Evolutionary conservation across 2,888 invertebrate genomes (phyloP).

Genomic region (Carterocephalus palaemon): DNA sequence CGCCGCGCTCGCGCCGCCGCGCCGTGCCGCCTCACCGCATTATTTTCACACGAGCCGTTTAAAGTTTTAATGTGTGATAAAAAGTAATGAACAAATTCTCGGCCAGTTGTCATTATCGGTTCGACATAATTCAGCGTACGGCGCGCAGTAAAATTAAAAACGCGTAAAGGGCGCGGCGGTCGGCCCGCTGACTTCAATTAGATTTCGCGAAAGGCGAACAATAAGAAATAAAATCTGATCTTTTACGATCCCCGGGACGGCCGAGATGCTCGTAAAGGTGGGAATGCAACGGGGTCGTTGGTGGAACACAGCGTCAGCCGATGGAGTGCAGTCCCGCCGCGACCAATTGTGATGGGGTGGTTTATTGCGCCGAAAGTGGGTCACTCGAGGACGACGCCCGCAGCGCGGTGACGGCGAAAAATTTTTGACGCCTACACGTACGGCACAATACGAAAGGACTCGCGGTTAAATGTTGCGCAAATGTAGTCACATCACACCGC

Average conservation of each 20-base stretch:
- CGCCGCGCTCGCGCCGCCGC: slow-evolving; percentile 11
- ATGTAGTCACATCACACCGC: too few relatives aligned
- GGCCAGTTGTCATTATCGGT: slow-evolving; percentile 51
- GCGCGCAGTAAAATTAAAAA: slow-evolving; percentile 70
- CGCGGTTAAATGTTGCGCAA: too few relatives aligned
- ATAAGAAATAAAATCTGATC: slow-evolving; percentile 76
- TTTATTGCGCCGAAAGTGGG: slow-evolving; percentile 67
- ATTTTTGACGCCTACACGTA: too few relatives aligned
- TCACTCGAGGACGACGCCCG: slow-evolving; percentile 43
- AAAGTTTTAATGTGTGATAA: slow-evolving; percentile 61
- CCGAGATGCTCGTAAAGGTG: slow-evolving; percentile 64
- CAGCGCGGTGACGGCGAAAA: slow-evolving; percentile 18
- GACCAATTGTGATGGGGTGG: slow-evolving; percentile 60
- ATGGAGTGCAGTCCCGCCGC: slow-evolving; percentile 46
- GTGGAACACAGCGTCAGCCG: slow-evolving; percentile 56
- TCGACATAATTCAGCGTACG: slow-evolving; percentile 62
- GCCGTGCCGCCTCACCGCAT: slow-evolving; percentile 13
- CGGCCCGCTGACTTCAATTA: slow-evolving; percentile 68
- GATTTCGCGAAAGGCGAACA: slow-evolving; percentile 76
- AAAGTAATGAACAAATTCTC: slow-evolving; percentile 65
- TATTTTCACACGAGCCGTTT: slow-evolving; percentile 40
- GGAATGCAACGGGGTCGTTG: slow-evolving; percentile 69
- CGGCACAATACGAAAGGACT: too few relatives aligned
- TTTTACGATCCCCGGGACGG: slow-evolving; percentile 71
- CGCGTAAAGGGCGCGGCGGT: slow-evolving; percentile 64